Conservation (phyloP, 1,140 invertebrate species). For the Diprion similis region DNA sequence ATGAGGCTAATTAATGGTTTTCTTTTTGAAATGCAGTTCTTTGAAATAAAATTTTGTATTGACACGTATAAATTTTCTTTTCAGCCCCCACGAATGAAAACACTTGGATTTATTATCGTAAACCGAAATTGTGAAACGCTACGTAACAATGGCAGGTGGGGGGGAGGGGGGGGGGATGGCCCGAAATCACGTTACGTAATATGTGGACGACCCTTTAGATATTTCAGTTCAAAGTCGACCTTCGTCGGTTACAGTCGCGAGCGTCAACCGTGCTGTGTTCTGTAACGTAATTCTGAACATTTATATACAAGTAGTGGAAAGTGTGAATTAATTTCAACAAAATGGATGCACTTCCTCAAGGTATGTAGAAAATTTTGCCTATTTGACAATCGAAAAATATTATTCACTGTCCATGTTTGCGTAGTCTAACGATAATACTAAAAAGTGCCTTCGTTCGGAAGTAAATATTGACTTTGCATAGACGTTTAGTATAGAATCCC, state of each 20-base stretch:
- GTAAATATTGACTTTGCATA: not conserved
- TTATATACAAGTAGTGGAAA: not conserved
- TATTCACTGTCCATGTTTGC: not conserved
- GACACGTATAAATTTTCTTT: no score
- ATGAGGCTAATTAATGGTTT: no score
- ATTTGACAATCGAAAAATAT: not conserved
- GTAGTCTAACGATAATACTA: not conserved
- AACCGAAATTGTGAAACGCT: no score
- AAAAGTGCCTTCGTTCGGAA: not conserved
- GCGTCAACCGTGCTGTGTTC: not conserved
- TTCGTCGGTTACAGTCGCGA: not conserved
- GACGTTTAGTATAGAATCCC: no score
- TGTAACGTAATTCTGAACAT: not conserved
- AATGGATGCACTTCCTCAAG: not conserved
- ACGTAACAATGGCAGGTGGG: no score
- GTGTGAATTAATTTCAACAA: not conserved
- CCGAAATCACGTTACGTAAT: no score
- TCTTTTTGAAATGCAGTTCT: no score
- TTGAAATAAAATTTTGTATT: no score
- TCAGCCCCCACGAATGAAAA: not conserved
- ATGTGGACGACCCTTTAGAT: no score
- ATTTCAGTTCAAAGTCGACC: not conserved
- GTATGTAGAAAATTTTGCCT: not conserved
- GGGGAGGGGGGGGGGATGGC: no score
- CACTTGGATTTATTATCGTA: constrained; percentile 1